A percentile compares a stretch with the other conserved stretches of the same genome.
phyloP scores from a whole-genome alignment of 2,888 invertebrate species.

The Cryptops parisi region DNA sequence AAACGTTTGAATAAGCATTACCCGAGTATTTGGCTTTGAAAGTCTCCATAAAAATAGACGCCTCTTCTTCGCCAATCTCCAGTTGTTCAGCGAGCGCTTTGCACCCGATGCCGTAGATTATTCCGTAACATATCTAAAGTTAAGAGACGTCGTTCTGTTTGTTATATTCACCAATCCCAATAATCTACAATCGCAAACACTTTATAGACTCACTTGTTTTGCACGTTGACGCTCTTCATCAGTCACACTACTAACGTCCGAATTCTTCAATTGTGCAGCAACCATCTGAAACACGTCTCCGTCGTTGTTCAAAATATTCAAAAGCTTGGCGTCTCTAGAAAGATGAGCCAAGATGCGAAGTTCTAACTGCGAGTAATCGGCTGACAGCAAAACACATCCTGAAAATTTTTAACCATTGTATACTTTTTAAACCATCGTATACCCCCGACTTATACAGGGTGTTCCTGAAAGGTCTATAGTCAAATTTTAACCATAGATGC shows the following conservation, averaged over 20 bases:
- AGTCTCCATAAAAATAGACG: slow-evolving; percentile 41
- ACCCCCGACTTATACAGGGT: not conserved
- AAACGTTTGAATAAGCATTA: no score
- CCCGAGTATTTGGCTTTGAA: slow-evolving; percentile 70
- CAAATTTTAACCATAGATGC: no score
- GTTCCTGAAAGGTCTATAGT: no score
- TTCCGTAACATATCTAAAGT: slow-evolving; percentile 83
- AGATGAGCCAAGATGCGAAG: slow-evolving; percentile 84
- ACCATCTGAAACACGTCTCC: slow-evolving; percentile 73
- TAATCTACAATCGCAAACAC: no score
- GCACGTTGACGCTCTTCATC: slow-evolving; percentile 66
- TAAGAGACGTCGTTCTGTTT: not conserved
- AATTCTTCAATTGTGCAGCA: slow-evolving; percentile 67
- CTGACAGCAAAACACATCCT: slow-evolving; percentile 55
- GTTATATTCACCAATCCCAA: no score
- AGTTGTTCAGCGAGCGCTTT: slow-evolving; percentile 64
- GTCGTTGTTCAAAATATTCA: slow-evolving; percentile 37
- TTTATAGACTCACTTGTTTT: slow-evolving; percentile 44
- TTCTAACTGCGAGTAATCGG: slow-evolving; percentile 94
- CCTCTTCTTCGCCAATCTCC: slow-evolving; percentile 60
- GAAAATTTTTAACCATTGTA: slow-evolving; percentile 7
- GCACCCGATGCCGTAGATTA: slow-evolving; percentile 92
- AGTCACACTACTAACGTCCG: slow-evolving; percentile 46
- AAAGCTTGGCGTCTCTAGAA: slow-evolving; percentile 55
- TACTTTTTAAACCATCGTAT: not conserved